Percentiles rank a stretch among this genome's conserved stretches.
These are phyloP conservation scores for Lordiphosa andalusiaca DNA, from an alignment of 2,888 invertebrate species.

Conservation along the genomic window DNA sequence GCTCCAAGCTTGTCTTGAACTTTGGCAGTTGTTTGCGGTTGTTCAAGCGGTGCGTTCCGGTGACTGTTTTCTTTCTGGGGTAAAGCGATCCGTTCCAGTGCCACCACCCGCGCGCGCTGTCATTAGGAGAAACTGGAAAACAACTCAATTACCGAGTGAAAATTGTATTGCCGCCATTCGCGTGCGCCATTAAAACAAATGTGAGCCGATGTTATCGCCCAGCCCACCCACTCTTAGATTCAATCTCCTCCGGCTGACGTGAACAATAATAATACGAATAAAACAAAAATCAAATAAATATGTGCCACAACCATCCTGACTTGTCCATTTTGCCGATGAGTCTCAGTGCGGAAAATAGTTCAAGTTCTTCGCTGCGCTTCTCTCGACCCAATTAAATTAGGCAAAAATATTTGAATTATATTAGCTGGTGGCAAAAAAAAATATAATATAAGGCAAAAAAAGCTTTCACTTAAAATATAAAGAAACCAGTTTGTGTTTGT, in stretches of 20 bases:
- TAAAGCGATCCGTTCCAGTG: conserved; percentile 2
- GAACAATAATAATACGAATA: neutral
- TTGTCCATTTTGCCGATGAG: conserved; percentile 49
- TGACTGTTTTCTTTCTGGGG: neutral
- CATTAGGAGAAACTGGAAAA: conserved; percentile 6
- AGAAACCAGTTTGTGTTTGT: conserved; percentile 57
- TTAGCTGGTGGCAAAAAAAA: conserved; percentile 19
- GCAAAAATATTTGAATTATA: conserved; percentile 34
- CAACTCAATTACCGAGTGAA: conserved; percentile 38
- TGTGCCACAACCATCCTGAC: conserved; percentile 48
- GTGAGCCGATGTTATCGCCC: conserved; percentile 52
- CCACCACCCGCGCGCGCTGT: conserved; percentile 1
- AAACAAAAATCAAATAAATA: conserved; percentile 47
- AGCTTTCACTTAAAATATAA: conserved; percentile 60
- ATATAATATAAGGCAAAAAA: conserved; percentile 27
- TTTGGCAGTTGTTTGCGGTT: conserved; percentile 68
- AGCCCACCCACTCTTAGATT: too few species aligned
- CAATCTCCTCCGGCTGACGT: neutral
- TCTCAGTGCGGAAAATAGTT: conserved; percentile 39
- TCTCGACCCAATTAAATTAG: conserved; percentile 59
- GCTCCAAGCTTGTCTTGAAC: conserved; percentile 62
- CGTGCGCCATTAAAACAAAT: conserved; percentile 59
- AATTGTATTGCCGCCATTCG: conserved; percentile 30
- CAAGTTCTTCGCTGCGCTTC: conserved; percentile 19
- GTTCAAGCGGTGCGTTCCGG: conserved; percentile 57